phyloP scores from a whole-genome alignment of 2,888 invertebrate genomes.

The Cheilosia pagana region DNA sequence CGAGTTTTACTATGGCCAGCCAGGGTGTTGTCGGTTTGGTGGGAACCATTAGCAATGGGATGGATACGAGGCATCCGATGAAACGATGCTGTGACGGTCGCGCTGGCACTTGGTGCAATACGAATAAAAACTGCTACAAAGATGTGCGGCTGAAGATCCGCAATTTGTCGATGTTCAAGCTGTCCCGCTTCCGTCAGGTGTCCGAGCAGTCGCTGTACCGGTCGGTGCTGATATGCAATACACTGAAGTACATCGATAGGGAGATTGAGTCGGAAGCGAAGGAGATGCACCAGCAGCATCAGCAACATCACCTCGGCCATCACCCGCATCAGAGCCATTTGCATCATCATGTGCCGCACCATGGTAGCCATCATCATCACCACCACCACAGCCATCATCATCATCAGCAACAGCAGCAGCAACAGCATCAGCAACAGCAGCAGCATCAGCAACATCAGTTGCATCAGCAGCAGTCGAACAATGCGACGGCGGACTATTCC shows the following conservation, averaged over 20 bases:
- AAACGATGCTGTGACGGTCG: constrained; percentile 89
- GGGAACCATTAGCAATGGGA: constrained; percentile 65
- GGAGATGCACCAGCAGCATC: constrained; percentile 80
- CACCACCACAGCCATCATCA: constrained; percentile 72
- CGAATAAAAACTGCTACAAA: constrained; percentile 90
- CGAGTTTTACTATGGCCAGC: constrained; percentile 75
- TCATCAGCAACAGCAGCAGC: constrained; percentile 69
- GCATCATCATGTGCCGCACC: constrained; percentile 79
- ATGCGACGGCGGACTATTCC: constrained; percentile 49
- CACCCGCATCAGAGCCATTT: constrained; percentile 78
- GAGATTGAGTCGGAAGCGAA: constrained; percentile 91
- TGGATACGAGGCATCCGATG: constrained; percentile 80
- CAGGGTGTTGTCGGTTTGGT: constrained; percentile 47
- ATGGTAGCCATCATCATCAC: constrained; percentile 77
- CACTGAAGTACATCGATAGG: constrained; percentile 93
- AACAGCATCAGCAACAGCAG: constrained; percentile 68
- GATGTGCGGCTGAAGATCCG: constrained; percentile 94
- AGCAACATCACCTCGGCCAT: constrained; percentile 75
- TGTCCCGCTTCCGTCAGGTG: constrained; percentile 93
- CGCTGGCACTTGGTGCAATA: constrained; percentile 90
- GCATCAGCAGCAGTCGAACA: constrained; percentile 74
- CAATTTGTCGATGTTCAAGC: constrained; percentile 95
- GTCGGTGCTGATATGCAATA: constrained; percentile 97
- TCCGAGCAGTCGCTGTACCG: constrained; percentile 95
- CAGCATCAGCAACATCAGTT: constrained; percentile 78